These are phyloP conservation scores for Tyria jacobaeae DNA, from an alignment of 2,888 invertebrate genomes.

Conservation along the genomic window DNA sequence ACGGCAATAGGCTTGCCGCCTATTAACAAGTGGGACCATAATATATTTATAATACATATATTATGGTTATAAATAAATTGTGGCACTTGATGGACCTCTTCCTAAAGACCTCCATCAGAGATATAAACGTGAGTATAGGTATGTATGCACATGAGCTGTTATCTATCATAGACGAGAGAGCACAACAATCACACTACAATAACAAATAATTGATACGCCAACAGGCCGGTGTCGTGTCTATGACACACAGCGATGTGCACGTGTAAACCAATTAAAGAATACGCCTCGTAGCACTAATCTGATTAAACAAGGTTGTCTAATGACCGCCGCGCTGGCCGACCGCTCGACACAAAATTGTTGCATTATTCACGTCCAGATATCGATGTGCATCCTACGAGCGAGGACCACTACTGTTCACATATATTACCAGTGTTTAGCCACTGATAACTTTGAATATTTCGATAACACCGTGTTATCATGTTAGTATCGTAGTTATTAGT, in stretches of 20 bases:
- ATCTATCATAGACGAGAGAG: background rate
- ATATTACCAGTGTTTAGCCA: conserved; percentile 1
- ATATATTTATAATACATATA: no score
- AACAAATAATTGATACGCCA: background rate
- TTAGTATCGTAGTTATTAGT: background rate
- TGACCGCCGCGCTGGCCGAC: background rate
- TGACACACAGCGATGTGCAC: conserved; percentile 3
- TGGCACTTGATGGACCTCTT: no score
- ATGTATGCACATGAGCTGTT: no score
- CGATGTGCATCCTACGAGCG: background rate
- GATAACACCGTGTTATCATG: background rate
- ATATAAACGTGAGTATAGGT: no score
- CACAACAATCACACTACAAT: background rate
- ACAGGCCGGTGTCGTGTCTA: background rate
- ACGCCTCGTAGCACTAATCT: conserved; percentile 25
- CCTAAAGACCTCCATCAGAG: no score
- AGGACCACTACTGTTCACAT: background rate
- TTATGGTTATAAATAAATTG: no score
- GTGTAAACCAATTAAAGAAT: conserved; percentile 40
- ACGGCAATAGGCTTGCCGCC: no score
- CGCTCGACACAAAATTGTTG: background rate
- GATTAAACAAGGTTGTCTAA: conserved; percentile 26
- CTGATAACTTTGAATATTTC: conserved; percentile 22
- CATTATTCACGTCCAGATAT: background rate
- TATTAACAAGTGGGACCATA: no score